phyloP scores from a whole-genome alignment of 2,113 vertebrate genomes.

The Barbus barbus region DNA sequence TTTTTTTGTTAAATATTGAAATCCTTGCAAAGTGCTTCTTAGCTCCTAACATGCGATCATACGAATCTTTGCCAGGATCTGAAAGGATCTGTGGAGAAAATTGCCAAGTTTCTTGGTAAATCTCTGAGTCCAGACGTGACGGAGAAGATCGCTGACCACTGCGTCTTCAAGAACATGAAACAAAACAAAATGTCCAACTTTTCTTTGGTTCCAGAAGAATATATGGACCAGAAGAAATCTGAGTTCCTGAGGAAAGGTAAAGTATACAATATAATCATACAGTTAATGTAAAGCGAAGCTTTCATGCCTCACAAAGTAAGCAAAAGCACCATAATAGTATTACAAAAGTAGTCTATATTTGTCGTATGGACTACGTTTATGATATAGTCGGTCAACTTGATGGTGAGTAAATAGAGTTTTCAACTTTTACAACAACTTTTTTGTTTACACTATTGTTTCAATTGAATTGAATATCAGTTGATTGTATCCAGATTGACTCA shows the following conservation, averaged over 20 bases:
- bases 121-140: constrained; percentile 58
- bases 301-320: not conserved
- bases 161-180: constrained; percentile 74
- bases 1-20: too few relatives aligned
- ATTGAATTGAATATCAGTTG: too few relatives aligned
- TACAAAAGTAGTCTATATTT: not conserved
- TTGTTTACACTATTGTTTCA: too few relatives aligned
- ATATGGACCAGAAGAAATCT: constrained; percentile 68
- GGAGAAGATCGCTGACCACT: constrained; percentile 64
- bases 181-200: constrained; percentile 76
- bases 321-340: not conserved
- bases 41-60: not conserved
- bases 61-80: constrained; percentile 63
- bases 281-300: not conserved
- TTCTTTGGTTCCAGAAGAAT: constrained; percentile 61
- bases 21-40: not conserved
- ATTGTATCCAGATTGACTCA: not conserved
- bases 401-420: too few relatives aligned
- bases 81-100: constrained; percentile 51
- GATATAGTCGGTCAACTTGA: too few relatives aligned
- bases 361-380: too few relatives aligned
- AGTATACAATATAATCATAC: too few relatives aligned
- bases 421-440: too few relatives aligned
- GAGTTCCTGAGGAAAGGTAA: constrained; percentile 75
- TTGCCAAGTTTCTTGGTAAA: constrained; percentile 65